Evolutionary conservation across 1,140 invertebrate genomes (phyloP), one percentile per base, ranked within the genome.

Genomic region (Sycophaga agraensis): DNA sequence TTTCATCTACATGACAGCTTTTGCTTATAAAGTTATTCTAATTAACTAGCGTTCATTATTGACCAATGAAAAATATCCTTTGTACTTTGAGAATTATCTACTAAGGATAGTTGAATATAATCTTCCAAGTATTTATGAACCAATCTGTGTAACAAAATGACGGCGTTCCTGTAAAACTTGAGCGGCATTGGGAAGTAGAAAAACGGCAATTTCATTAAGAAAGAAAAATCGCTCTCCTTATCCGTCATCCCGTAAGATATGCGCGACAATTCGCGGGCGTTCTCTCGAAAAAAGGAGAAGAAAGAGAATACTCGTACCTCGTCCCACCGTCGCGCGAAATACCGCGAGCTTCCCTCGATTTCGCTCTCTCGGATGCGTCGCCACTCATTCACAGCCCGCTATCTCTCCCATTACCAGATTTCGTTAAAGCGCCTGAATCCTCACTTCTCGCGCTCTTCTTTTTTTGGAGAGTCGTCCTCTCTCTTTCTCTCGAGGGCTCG

Each of bases 391-490:
- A 65, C 65, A 0, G 16, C 12, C 14, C 67, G 42, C 57, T 77
- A 77, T 77, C 74, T 75, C 58, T 55, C 59, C 70, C 73, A 74
- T 76, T 78, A 76, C 71, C 60, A 73, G 74, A 73, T 75, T 78
- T 78, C 68, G 73, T 76, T 73, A 73, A 73, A 66, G 68, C 69
- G 66, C 51, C 60, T 66, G 67, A 75, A 73, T 75, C 68, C 65
- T 70, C 62, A 22, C 56, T 26, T 19, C n/a, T 37, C 17, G 11
- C 24, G 4, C 21, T 8, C 2, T 12, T 14, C 17, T 21, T 35
- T 45, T 14, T 16, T 1, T 16, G 34, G 24, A 16, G 28, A 49
- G 19, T 49, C 45, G 24, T n/a, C 11, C 8, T 16, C 12, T 48
- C 45, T 50, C 31, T 31, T 12, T 31, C 28, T 31, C 28, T 31